phyloP scores from a whole-genome alignment of 2,888 invertebrate genomes.

The Dastarcus helophoroides region DNA sequence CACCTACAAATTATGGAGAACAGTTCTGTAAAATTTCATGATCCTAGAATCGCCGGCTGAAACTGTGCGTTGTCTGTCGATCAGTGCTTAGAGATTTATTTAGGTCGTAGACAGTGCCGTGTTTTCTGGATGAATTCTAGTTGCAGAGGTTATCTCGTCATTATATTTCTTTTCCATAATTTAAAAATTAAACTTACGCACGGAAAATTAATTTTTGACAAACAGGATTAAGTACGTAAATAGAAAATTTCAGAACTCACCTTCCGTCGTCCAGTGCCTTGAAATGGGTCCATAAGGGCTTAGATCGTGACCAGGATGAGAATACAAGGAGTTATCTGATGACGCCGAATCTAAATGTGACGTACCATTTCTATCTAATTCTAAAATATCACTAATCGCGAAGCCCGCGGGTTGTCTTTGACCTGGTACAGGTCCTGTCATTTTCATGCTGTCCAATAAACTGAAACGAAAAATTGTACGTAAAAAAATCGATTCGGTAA shows the following conservation, averaged over 20 bases:
- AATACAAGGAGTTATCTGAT: constrained; percentile 26
- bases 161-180: too few species aligned
- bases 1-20: too few species aligned
- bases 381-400: constrained; percentile 87
- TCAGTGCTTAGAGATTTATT: too few species aligned
- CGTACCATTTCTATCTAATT: constrained; percentile 59
- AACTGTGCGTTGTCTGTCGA: too few species aligned
- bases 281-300: constrained; percentile 22
- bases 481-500: too few species aligned
- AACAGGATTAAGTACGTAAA: background rate
- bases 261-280: constrained; percentile 30
- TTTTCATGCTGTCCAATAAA: constrained; percentile 71
- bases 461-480: constrained; percentile 45
- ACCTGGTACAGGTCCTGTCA: constrained; percentile 43
- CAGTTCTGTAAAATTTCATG: too few species aligned
- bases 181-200: too few species aligned
- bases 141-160: too few species aligned
- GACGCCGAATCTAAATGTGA: constrained; percentile 36
- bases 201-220: too few species aligned
- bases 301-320: constrained; percentile 22
- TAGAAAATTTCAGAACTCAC: constrained; percentile 18
- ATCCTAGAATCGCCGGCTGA: too few species aligned
- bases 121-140: too few species aligned
- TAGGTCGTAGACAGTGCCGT: too few species aligned
- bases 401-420: constrained; percentile 68